Evolutionary conservation across 1,140 invertebrate species (phyloP).

Genomic region (Elysia chlorotica): DNA sequence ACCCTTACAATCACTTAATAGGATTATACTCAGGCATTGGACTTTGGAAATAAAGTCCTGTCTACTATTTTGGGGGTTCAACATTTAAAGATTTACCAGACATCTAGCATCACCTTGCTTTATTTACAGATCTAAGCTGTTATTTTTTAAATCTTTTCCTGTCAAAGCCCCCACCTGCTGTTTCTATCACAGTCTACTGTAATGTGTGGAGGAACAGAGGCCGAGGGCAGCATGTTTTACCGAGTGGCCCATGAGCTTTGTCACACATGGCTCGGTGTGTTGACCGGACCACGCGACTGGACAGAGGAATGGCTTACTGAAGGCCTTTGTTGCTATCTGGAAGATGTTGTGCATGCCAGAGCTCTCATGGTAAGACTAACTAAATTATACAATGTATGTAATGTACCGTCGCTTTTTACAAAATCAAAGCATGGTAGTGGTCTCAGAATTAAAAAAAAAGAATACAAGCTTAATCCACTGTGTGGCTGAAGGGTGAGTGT

Average conservation of each 20-base stretch:
- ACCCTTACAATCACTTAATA: no score
- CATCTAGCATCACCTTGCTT: no score
- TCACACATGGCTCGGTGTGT: constrained; percentile 63
- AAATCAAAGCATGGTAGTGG: not conserved
- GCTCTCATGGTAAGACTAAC: constrained; percentile 33
- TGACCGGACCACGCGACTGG: constrained; percentile 63
- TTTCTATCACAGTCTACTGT: constrained; percentile 63
- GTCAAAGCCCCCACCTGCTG: constrained; percentile 62
- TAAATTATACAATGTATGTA: not conserved
- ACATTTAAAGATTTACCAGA: no score
- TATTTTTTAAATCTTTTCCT: not conserved
- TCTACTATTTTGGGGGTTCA: no score
- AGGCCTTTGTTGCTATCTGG: constrained; percentile 63
- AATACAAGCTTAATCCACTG: not conserved
- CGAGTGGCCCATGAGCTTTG: constrained; percentile 61
- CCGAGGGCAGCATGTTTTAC: constrained; percentile 48
- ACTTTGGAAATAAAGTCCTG: no score
- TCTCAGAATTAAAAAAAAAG: not conserved
- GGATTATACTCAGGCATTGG: no score
- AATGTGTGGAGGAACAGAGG: no score
- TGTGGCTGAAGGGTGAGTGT: not conserved
- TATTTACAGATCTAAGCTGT: no score
- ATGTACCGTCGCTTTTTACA: not conserved
- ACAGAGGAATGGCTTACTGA: constrained; percentile 66
- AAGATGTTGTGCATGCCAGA: constrained; percentile 57